Evolutionary conservation across 2,797 vertebrate species (phyloP).

Genomic region (Galagoides demidoff): DNA sequence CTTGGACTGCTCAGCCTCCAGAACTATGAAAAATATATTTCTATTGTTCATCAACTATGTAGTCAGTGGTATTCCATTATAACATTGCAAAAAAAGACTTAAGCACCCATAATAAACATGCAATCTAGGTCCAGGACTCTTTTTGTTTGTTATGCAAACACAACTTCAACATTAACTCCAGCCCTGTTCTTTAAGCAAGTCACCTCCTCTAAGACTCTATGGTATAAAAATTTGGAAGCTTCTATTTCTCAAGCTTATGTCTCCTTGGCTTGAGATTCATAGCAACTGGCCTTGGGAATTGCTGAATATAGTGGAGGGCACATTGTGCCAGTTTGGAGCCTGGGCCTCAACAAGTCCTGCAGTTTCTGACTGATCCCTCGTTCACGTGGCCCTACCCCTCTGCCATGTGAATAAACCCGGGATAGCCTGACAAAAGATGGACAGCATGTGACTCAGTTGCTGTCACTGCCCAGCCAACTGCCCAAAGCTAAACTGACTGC

Average conservation of each 20-base stretch:
- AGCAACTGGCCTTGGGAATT: neutral
- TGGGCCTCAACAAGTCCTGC: neutral
- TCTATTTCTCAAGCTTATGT: neutral
- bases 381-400: neutral
- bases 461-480: neutral
- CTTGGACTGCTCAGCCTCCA: neutral
- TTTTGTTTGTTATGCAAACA: neutral
- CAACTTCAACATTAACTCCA: neutral
- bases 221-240: neutral
- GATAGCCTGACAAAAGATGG: neutral
- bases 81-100: neutral
- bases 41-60: neutral
- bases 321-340: neutral
- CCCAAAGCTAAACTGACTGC: neutral
- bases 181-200: neutral
- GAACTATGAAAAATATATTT: neutral
- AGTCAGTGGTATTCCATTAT: neutral
- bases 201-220: neutral
- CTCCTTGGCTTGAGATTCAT: neutral
- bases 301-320: neutral
- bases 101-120: neutral
- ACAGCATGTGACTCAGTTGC: neutral
- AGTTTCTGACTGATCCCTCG: neutral
- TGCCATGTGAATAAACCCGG: neutral
- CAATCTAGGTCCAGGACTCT: neutral